Evolutionary conservation across 37 sponge, comb jelly and placozoan genomes (phyloP).

Genomic region (Cliona cf. orientalis): DNA sequence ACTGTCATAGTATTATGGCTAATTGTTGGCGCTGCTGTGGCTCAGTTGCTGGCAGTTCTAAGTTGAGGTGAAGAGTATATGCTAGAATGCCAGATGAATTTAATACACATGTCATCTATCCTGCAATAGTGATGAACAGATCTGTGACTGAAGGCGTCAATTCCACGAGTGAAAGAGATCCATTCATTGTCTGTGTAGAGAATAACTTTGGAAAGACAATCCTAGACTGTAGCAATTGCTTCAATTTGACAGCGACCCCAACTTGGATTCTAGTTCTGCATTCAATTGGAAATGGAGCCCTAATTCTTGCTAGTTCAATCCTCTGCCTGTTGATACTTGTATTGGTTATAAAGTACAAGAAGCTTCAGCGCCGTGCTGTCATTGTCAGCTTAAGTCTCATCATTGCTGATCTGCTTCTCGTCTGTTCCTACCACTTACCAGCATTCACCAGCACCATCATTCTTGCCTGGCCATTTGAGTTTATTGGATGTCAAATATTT

Average conservation of each 20-base stretch:
- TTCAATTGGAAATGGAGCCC: background rate
- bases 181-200: background rate
- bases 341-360: conserved; percentile 21
- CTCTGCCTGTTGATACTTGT: conserved; percentile 1
- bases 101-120: background rate
- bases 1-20: background rate
- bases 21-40: background rate
- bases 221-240: conserved; percentile 9
- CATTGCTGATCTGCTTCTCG: background rate
- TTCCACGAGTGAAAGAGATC: background rate
- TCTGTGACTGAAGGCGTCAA: too few relatives aligned
- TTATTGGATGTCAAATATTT: conserved; percentile 7
- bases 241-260: background rate
- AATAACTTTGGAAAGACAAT: conserved; percentile 13
- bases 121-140: background rate
- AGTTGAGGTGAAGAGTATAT: background rate
- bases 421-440: conserved; percentile 24
- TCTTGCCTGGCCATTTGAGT: conserved; percentile 14
- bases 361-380: conserved; percentile 7
- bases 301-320: conserved; percentile 9
- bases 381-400: conserved; percentile 24
- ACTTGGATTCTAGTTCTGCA: background rate
- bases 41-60: background rate
- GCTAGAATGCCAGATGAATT: background rate
- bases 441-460: conserved; percentile 6